phyloP scores from a whole-genome alignment of 1,140 invertebrate genomes.

The Mesaphorura yosii region DNA sequence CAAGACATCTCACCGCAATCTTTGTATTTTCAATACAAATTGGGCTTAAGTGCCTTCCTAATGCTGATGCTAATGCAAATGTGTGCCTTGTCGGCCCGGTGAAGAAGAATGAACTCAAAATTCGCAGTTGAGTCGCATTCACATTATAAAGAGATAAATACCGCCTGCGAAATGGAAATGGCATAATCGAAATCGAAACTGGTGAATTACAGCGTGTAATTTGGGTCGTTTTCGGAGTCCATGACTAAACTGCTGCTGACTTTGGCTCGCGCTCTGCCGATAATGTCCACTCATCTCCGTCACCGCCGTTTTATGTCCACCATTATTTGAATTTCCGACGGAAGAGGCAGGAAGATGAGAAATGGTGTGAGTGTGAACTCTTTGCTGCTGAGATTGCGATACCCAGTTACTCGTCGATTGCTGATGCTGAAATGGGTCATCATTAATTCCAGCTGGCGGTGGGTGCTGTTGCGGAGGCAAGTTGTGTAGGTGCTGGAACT shows the following conservation, averaged over 20 bases:
- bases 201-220: no score
- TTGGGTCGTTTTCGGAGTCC: no score
- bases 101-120: background rate
- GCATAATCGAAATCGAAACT: no score
- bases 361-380: background rate
- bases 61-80: background rate
- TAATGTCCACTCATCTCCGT: background rate
- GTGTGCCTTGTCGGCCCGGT: background rate
- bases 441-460: slow-evolving; percentile 25
- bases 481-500: background rate
- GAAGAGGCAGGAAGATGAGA: background rate
- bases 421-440: slow-evolving; percentile 28
- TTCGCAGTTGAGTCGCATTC: background rate
- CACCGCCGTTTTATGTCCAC: background rate
- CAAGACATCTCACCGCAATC: background rate
- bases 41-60: background rate
- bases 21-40: background rate
- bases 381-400: slow-evolving; percentile 25
- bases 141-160: background rate
- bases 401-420: no score
- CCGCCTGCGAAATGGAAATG: background rate
- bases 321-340: background rate
- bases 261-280: background rate
- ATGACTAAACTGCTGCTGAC: no score
- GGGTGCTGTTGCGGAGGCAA: background rate